These are phyloP conservation scores for Caenorhabditis plicata DNA, from an alignment of 2,888 invertebrate genomes.

Conservation along the genomic window DNA sequence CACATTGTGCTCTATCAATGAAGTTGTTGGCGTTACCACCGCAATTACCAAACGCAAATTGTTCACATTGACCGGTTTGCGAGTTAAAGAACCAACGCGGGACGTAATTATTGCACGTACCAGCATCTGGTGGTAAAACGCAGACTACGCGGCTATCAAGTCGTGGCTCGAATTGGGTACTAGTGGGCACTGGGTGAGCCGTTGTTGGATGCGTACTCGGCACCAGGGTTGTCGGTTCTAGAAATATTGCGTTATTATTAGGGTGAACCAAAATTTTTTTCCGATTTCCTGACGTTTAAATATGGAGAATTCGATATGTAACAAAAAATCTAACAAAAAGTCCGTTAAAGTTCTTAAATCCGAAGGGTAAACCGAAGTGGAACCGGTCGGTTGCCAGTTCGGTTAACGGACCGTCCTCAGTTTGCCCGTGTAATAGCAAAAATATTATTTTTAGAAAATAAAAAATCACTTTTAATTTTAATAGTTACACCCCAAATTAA, in stretches of 20 bases:
- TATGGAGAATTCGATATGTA: conserved; percentile 5
- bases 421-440: too few relatives aligned
- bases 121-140: conserved; percentile 55
- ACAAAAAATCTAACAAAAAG: too few relatives aligned
- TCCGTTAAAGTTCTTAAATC: too few relatives aligned
- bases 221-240: conserved; percentile 16
- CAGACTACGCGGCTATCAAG: conserved; percentile 47
- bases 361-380: too few relatives aligned
- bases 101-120: conserved; percentile 54
- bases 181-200: conserved; percentile 3
- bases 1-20: conserved; percentile 43
- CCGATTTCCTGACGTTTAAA: background rate
- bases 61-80: conserved; percentile 56
- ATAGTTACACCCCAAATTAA: too few relatives aligned
- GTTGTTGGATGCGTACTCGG: conserved; percentile 14
- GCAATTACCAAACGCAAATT: conserved; percentile 62
- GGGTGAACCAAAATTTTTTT: too few relatives aligned
- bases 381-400: too few relatives aligned
- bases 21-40: conserved; percentile 64
- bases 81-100: conserved; percentile 62
- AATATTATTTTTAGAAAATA: too few relatives aligned
- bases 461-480: too few relatives aligned
- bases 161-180: conserved; percentile 24
- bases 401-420: too few relatives aligned
- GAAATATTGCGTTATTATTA: too few relatives aligned